phyloP scores from a whole-genome alignment of 1,140 invertebrate species.

The Drosophila paulistorum region DNA sequence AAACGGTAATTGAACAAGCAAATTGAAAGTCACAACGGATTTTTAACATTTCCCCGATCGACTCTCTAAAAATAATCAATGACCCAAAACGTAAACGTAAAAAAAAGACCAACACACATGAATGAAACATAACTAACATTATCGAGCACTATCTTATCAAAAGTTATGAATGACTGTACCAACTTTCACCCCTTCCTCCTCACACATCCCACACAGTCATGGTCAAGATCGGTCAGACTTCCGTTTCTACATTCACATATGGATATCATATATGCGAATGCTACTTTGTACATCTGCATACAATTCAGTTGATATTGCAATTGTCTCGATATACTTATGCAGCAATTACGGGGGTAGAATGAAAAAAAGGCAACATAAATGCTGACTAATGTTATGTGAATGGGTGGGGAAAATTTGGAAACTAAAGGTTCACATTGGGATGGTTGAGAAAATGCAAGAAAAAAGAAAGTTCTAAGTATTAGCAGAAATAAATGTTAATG shows the following conservation, averaged over 20 bases:
- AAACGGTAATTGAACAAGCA: slow-evolving; percentile 64
- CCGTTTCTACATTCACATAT: slow-evolving; percentile 4
- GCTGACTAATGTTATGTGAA: neutral
- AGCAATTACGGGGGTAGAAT: neutral
- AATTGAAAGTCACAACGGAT: slow-evolving; percentile 60
- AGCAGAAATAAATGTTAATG: too few relatives aligned
- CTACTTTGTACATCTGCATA: too few relatives aligned
- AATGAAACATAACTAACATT: slow-evolving; percentile 24
- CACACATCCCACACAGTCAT: neutral
- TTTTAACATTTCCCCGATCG: slow-evolving; percentile 16
- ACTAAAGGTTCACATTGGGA: too few relatives aligned
- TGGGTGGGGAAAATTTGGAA: too few relatives aligned
- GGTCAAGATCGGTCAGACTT: slow-evolving; percentile 4
- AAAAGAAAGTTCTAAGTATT: too few relatives aligned
- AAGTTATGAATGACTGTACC: slow-evolving; percentile 2
- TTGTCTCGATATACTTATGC: neutral
- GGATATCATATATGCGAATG: too few relatives aligned
- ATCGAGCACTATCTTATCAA: neutral
- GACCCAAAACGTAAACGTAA: slow-evolving; percentile 37
- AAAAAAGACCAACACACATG: neutral
- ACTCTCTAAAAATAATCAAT: slow-evolving; percentile 24
- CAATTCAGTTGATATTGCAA: neutral
- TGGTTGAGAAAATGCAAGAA: too few relatives aligned
- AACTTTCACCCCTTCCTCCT: neutral
- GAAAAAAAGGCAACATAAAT: neutral